Evolutionary conservation across 2,797 vertebrate species (phyloP).

Genomic region (Thunnus albacares): DNA sequence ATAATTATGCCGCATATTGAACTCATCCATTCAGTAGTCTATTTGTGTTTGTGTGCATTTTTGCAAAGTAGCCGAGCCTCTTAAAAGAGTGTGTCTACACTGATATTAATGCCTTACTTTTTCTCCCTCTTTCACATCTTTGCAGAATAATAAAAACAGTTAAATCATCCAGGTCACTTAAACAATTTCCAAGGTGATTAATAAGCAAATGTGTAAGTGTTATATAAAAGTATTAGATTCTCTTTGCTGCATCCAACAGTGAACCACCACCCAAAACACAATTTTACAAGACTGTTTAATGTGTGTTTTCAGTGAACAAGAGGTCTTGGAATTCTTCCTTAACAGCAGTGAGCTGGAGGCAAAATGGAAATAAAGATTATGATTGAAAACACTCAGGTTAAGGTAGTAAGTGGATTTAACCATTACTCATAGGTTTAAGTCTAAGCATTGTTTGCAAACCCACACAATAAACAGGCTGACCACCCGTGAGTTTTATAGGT

Average conservation of each 20-base stretch:
- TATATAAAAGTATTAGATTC: conserved; percentile 31
- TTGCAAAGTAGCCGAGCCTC: not conserved
- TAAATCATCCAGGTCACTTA: not conserved
- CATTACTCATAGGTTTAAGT: conserved; percentile 54
- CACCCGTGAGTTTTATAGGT: conserved; percentile 82
- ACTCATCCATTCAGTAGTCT: not conserved
- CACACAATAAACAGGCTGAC: conserved; percentile 73
- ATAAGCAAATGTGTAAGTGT: conserved; percentile 15
- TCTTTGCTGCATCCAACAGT: conserved; percentile 32
- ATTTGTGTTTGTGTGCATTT: conserved; percentile 6
- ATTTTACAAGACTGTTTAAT: conserved; percentile 60
- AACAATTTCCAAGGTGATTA: conserved; percentile 11
- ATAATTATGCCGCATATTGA: conserved; percentile 13
- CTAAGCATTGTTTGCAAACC: conserved; percentile 68
- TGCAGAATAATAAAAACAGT: not conserved
- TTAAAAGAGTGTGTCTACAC: not conserved
- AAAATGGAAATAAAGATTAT: conserved; percentile 65
- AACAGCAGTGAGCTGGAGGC: conserved; percentile 61
- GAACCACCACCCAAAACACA: conserved; percentile 35
- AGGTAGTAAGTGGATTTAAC: conserved; percentile 60
- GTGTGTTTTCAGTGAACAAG: conserved; percentile 26
- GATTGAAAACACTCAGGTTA: conserved; percentile 68
- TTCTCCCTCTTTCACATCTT: not conserved
- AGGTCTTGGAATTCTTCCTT: conserved; percentile 54
- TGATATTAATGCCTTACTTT: not conserved